Percentiles rank a stretch among this genome's conserved stretches.
Evolutionary conservation across 2,113 vertebrate species (phyloP).

Genomic region (Nettapus auritus): DNA sequence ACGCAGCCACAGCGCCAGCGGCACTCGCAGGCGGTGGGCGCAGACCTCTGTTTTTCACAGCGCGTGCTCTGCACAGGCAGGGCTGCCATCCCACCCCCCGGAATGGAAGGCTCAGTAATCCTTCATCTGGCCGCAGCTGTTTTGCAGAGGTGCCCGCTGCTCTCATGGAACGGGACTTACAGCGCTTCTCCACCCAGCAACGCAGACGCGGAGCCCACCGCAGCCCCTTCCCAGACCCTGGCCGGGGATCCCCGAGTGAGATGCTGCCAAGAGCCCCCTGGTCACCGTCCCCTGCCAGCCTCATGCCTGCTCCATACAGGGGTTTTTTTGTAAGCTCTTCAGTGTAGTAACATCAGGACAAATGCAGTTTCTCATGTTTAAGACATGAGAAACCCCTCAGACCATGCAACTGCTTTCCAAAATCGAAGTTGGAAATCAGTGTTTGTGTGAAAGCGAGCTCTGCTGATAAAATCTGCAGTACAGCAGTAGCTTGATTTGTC

Average conservation of each 20-base stretch:
- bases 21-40: neutral
- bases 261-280: rapidly evolving
- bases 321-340: neutral
- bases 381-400: neutral
- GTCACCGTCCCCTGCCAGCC: neutral
- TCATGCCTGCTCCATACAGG: rapidly evolving
- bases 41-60: neutral
- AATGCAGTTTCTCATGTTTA: neutral
- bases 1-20: neutral
- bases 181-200: rapidly evolving
- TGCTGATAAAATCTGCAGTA: neutral
- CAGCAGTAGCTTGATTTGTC: neutral
- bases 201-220: rapidly evolving
- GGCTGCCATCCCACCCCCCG: rapidly evolving
- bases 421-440: neutral
- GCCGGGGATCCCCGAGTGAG: neutral
- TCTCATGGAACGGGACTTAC: neutral
- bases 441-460: neutral
- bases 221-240: neutral
- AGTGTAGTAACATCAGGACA: no score
- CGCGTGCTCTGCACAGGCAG: neutral
- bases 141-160: neutral
- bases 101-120: rapidly evolving
- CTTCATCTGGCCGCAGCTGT: neutral
- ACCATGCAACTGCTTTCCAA: neutral